Percentiles rank a stretch among this genome's conserved stretches.
Evolutionary conservation across 2,888 invertebrate genomes (phyloP).

Genomic region (Caenorhabditis doughertyi): DNA sequence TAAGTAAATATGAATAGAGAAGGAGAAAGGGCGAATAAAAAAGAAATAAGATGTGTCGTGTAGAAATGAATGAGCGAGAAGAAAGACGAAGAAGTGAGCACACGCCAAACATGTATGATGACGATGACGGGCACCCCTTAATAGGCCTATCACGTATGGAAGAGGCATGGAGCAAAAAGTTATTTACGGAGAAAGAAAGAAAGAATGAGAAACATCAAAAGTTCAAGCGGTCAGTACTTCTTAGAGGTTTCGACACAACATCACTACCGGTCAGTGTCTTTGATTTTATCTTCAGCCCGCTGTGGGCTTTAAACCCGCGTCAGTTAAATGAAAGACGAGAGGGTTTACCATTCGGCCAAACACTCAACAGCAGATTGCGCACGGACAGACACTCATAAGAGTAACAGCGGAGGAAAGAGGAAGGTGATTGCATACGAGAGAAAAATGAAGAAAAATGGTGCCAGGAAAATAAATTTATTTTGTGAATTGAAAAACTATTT

Average conservation of each 20-base stretch:
- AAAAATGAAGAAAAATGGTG: neutral
- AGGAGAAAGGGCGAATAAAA: slow-evolving; percentile 15
- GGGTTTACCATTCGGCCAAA: slow-evolving; percentile 49
- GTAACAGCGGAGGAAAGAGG: neutral
- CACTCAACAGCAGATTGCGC: slow-evolving; percentile 19
- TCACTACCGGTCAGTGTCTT: slow-evolving; percentile 62
- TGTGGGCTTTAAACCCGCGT: slow-evolving; percentile 42
- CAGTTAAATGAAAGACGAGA: slow-evolving; percentile 2
- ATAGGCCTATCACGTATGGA: slow-evolving; percentile 57
- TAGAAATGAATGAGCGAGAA: slow-evolving; percentile 46
- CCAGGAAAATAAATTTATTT: slow-evolving; percentile 9
- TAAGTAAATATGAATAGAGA: neutral
- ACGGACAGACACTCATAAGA: neutral
- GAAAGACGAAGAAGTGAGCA: slow-evolving; percentile 25
- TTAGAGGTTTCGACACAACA: slow-evolving; percentile 64
- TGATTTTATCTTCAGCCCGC: slow-evolving; percentile 61
- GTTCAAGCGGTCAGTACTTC: slow-evolving; percentile 66
- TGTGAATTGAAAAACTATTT: slow-evolving; percentile 9
- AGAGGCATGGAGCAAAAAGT: slow-evolving; percentile 15
- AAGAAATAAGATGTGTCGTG: slow-evolving; percentile 11
- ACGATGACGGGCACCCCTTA: slow-evolving; percentile 55
- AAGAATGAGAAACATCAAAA: neutral
- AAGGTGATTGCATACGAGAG: neutral
- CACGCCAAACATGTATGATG: slow-evolving; percentile 55
- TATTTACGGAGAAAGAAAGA: slow-evolving; percentile 40